phyloP scores from a whole-genome alignment of 2,113 vertebrate genomes.

The Prietella phreatophila region DNA sequence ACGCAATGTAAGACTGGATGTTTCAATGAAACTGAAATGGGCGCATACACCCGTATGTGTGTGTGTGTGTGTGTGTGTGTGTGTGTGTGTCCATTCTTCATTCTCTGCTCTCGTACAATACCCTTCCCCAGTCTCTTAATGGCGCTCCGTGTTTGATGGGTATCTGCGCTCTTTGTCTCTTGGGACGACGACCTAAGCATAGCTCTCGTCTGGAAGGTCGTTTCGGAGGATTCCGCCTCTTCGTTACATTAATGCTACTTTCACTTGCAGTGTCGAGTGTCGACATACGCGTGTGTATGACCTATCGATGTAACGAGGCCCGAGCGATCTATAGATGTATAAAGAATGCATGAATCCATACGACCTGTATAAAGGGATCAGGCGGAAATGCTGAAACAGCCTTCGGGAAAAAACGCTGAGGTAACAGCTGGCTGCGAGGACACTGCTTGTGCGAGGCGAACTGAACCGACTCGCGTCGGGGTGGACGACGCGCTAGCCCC shows the following conservation, averaged over 20 bases:
- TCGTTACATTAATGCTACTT: background rate
- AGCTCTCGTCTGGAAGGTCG: slow-evolving; percentile 9
- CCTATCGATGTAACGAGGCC: background rate
- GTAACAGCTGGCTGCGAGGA: background rate
- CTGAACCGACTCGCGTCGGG: no score
- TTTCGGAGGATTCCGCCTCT: background rate
- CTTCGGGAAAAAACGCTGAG: slow-evolving; percentile 5
- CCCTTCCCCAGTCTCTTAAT: background rate
- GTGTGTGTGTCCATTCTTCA: slow-evolving; percentile 8
- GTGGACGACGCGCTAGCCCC: background rate
- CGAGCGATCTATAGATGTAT: slow-evolving; percentile 16
- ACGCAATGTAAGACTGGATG: background rate
- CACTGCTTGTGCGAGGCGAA: background rate
- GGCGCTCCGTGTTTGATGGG: background rate
- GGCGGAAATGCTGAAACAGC: slow-evolving; percentile 26
- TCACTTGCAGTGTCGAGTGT: background rate
- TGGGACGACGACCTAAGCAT: slow-evolving; percentile 27
- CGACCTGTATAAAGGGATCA: background rate
- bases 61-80: slow-evolving; percentile 12
- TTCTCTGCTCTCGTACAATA: slow-evolving; percentile 30
- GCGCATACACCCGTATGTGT: background rate
- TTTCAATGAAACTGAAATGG: slow-evolving; percentile 28
- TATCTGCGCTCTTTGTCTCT: slow-evolving; percentile 24
- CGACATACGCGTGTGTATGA: background rate
- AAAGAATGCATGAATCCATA: slow-evolving; percentile 20